Base-by-base conservation (phyloP, 2,113 vertebrate species). In the Ascaphus truei region DNA sequence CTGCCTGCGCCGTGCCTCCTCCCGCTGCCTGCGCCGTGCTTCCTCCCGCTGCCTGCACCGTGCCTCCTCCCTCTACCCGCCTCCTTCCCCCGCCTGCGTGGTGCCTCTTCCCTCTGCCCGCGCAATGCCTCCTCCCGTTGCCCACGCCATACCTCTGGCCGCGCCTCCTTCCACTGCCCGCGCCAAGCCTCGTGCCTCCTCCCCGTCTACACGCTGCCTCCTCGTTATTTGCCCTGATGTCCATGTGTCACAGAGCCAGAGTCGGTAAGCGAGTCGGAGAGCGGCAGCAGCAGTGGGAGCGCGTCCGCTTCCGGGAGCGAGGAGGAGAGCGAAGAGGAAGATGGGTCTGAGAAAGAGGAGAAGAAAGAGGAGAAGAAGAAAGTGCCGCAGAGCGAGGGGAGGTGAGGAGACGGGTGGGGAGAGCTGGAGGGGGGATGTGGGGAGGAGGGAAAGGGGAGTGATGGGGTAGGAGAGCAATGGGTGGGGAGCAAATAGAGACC, bases 261-360 rank as follows among this genome's bases (percentile, higher is more conserved):
- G 73, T 92, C 93, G 0, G 82, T 81, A 73, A 98, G 93, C 0
- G 85, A 88, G 9, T 89, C 90, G 0, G 94, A 91, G 16, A 91
- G 89, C 0, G 72, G 80, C 68, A 81, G 73, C 41, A 88, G 84
- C 76, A 85, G 88, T 0, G 84, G 71, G 37, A 82, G 81, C 0
- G 77, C 71, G 75, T 90, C 93, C 5, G 86, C 77, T 66, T 90
- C 87, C 2, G 56, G 77, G 45, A 83, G 80, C 0, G 93, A 90
- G 26, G 91, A 89, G n/a, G 93, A 92, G 12, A 93, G 91, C 0
- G 77, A 81, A 1, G 83, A 85, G 2, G 92, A 92, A 0, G 92
- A 91, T 7, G 92, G 93, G 3, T 92, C 89, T 2, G 85, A 93
- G 53, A 83, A 92, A 27, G 83, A 90, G 22, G 88, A 91, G 10